Percentiles rank a stretch among this genome's conserved stretches.
Evolutionary conservation across 1,140 invertebrate genomes (phyloP).

Genomic region (Eubasilissa regina): DNA sequence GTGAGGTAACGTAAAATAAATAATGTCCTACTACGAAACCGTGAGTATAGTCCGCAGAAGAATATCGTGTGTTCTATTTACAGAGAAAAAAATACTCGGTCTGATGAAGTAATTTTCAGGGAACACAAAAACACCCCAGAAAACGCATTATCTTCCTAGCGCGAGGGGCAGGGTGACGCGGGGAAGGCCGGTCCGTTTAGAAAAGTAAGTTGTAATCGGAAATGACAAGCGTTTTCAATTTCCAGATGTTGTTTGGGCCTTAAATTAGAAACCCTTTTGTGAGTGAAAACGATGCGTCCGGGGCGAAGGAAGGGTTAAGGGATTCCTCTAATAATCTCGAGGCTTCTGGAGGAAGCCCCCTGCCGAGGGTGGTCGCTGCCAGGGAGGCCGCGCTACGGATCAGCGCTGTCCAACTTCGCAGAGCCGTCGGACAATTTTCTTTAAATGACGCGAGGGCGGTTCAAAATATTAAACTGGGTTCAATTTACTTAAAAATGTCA

Average conservation of each 20-base stretch:
- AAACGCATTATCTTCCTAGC: constrained; percentile 31
- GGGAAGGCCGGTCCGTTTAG: neutral
- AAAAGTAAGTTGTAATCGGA: constrained; percentile 57
- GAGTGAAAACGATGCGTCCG: constrained; percentile 67
- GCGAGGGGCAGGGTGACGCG: neutral
- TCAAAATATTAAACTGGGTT: no score
- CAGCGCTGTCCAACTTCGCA: neutral
- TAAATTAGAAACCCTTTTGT: constrained; percentile 61
- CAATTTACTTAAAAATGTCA: no score
- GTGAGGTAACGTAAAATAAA: no score
- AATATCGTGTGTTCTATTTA: no score
- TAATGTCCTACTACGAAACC: no score
- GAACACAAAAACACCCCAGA: constrained; percentile 19
- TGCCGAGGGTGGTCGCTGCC: neutral
- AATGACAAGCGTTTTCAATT: constrained; percentile 59
- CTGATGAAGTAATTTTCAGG: neutral
- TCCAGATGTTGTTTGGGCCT: constrained; percentile 48
- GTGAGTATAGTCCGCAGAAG: no score
- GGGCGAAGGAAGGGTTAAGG: constrained; percentile 65
- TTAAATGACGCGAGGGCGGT: no score
- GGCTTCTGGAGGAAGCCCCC: neutral
- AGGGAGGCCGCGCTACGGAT: neutral
- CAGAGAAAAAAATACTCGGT: no score
- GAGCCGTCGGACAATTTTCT: neutral
- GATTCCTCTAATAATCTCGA: constrained; percentile 61